phyloP scores from a whole-genome alignment of 2,888 invertebrate species.

The Gryllus longicercus region DNA sequence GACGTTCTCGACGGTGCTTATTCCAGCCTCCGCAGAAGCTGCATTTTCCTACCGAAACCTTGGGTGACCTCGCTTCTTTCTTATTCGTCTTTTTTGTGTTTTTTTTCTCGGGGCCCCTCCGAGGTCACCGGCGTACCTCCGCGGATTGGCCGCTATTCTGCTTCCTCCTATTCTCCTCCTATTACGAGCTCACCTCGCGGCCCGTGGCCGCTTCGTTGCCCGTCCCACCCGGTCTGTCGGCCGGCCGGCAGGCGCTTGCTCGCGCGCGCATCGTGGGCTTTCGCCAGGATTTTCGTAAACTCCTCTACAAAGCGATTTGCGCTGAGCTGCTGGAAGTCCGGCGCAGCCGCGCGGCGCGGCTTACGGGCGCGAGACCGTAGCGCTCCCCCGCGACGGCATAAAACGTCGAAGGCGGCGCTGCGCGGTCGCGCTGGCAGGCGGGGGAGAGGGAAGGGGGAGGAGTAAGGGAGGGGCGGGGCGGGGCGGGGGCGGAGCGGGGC shows the following conservation, averaged over 20 bases:
- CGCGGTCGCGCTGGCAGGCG: not conserved
- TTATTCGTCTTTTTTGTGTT: too few relatives aligned
- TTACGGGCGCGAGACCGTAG: not conserved
- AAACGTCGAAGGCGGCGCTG: constrained; percentile 3
- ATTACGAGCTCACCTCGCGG: too few relatives aligned
- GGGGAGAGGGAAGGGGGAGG: not conserved
- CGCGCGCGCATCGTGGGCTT: too few relatives aligned
- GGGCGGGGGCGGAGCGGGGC: not conserved
- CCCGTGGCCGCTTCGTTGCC: too few relatives aligned
- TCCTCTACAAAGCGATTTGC: not conserved
- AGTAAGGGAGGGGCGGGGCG: not conserved
- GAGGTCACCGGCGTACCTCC: not conserved
- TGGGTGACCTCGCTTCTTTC: too few relatives aligned
- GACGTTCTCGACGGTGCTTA: not conserved
- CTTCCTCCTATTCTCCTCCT: too few relatives aligned
- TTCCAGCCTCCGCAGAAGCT: not conserved
- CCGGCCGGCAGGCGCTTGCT: too few relatives aligned
- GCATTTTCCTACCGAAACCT: too few relatives aligned
- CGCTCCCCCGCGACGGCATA: not conserved
- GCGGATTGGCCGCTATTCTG: not conserved
- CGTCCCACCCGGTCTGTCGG: too few relatives aligned
- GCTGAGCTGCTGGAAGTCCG: constrained; percentile 3
- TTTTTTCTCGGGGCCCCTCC: not conserved
- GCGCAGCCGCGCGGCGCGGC: not conserved
- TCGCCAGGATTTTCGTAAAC: too few relatives aligned